Conservation (phyloP, 2,797 vertebrate species). For the Alosa sapidissima region DNA sequence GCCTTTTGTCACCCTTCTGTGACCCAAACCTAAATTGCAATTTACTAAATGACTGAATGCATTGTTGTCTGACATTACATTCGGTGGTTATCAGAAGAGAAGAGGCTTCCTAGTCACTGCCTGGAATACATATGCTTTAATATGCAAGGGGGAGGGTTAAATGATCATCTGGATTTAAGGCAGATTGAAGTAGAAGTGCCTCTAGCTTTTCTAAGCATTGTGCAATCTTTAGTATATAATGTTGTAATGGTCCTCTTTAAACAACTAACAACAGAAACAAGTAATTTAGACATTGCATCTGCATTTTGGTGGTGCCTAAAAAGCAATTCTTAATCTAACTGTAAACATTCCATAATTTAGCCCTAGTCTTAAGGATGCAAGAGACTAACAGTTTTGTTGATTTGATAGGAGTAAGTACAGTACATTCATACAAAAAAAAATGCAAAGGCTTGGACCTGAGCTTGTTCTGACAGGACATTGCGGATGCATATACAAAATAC, state of each 20-base stretch:
- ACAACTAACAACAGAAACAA: neutral
- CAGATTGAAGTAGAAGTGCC: constrained; percentile 36
- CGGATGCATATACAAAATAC: neutral
- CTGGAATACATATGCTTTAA: constrained; percentile 11
- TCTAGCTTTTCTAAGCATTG: constrained; percentile 17
- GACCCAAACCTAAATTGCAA: constrained; percentile 15
- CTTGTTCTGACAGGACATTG: neutral
- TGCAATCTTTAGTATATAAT: constrained; percentile 18
- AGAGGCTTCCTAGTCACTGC: neutral
- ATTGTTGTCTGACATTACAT: neutral
- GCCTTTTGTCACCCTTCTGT: constrained; percentile 19
- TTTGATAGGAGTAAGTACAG: neutral
- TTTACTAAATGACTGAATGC: constrained; percentile 20
- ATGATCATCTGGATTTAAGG: constrained; percentile 28
- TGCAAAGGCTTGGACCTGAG: neutral
- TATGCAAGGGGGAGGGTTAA: constrained; percentile 11
- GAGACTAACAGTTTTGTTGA: neutral
- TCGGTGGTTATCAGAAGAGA: neutral
- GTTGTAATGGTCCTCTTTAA: neutral
- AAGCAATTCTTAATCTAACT: neutral
- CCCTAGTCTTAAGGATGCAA: neutral
- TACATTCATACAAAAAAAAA: neutral
- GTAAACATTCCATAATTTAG: constrained; percentile 13
- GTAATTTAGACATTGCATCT: neutral
- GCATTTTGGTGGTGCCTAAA: constrained; percentile 13